A percentile compares a stretch with the other conserved stretches of the same genome.
Conservation (phyloP, 2,797 vertebrate species). For the Oreochromis grahami region DNA sequence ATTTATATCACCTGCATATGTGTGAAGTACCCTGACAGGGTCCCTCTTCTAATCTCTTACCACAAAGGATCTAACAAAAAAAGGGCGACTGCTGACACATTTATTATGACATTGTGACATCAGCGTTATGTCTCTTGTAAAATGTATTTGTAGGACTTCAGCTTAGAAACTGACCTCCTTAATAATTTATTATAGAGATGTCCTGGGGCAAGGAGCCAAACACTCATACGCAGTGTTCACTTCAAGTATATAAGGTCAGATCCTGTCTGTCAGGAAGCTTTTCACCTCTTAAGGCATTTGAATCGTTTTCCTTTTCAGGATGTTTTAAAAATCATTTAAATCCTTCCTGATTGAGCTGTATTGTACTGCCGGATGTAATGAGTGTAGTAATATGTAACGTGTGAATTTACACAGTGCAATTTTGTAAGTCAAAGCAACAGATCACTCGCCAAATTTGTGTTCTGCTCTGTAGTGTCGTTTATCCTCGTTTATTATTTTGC, state of each 20-base stretch:
- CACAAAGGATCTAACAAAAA: not conserved
- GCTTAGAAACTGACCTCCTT: rapidly evolving
- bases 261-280: not conserved
- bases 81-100: not conserved
- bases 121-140: not conserved
- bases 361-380: not conserved
- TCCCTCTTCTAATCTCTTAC: not conserved
- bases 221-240: not conserved
- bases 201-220: not conserved
- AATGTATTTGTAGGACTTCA: rapidly evolving
- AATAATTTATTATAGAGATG: not conserved
- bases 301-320: not conserved
- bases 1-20: not conserved
- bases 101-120: not conserved
- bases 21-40: not conserved
- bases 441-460: not conserved
- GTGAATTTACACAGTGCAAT: not conserved
- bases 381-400: rapidly evolving
- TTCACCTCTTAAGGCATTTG: not conserved
- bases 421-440: rapidly evolving
- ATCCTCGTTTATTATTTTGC: rapidly evolving
- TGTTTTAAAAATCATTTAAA: not conserved
- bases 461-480: not conserved
- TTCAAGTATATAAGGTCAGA: rapidly evolving
- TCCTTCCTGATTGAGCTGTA: not conserved